phyloP scores from a whole-genome alignment of 1,140 invertebrate species.

The Atta colombica region DNA sequence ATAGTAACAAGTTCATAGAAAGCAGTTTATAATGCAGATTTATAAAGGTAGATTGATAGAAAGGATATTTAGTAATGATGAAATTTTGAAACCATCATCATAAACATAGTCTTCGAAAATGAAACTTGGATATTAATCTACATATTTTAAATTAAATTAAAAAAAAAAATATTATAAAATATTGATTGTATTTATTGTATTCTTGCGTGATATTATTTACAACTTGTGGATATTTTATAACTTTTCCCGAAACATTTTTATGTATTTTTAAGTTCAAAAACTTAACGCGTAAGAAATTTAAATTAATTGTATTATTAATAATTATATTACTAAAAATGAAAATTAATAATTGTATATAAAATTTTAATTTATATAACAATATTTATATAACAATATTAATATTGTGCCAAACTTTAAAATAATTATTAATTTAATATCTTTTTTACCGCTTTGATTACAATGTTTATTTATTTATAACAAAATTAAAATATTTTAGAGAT shows the following conservation, averaged over 20 bases:
- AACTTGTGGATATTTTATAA: not conserved
- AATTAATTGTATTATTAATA: not conserved
- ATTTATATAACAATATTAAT: not conserved
- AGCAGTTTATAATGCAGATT: not conserved
- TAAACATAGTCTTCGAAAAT: not conserved
- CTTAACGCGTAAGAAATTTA: not conserved
- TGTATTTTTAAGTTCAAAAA: not conserved
- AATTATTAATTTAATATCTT: too few relatives aligned
- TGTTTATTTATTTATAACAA: not conserved
- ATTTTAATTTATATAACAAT: not conserved
- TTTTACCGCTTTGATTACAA: not conserved
- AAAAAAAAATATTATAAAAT: not conserved
- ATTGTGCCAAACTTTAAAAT: not conserved
- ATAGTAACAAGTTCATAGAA: not conserved
- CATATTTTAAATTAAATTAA: not conserved
- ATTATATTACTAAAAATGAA: too few relatives aligned
- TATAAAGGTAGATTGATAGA: not conserved
- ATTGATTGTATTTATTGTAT: constrained; percentile 1
- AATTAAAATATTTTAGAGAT: not conserved
- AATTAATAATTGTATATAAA: not conserved
- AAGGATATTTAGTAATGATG: not conserved
- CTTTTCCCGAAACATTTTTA: not conserved
- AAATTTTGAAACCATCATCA: not conserved
- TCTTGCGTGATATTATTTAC: not conserved
- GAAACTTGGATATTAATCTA: not conserved